Evolutionary conservation across 2,113 vertebrate species (phyloP).

Genomic region (Calidris pugnax): DNA sequence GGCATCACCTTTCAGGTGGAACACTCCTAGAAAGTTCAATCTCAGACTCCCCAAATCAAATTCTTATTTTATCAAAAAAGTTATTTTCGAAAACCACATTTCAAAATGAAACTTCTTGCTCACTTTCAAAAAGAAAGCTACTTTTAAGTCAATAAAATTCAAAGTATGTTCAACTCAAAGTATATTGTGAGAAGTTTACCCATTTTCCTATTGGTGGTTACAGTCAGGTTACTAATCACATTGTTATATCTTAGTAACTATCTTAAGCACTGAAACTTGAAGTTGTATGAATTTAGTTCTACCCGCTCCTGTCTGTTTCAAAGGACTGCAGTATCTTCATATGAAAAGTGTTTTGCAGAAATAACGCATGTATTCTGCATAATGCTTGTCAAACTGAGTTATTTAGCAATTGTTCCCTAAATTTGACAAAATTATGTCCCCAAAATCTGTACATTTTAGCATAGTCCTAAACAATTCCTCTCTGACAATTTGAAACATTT

Average conservation of each 20-base stretch:
- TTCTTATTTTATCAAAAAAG: background rate
- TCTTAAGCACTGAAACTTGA: background rate
- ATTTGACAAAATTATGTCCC: background rate
- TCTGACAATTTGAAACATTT: background rate
- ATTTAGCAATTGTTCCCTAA: background rate
- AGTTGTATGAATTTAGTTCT: background rate
- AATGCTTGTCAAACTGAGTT: background rate
- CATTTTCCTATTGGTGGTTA: background rate
- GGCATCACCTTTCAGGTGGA: background rate
- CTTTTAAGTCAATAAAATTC: background rate
- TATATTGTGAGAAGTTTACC: background rate
- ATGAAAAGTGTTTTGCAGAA: background rate
- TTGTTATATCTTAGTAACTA: background rate
- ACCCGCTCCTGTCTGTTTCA: background rate
- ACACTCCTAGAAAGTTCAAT: background rate
- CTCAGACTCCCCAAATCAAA: background rate
- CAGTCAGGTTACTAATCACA: background rate
- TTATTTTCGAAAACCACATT: background rate
- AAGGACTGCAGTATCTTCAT: background rate
- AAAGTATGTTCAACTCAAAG: background rate
- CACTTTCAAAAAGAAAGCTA: background rate
- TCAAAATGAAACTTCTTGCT: background rate
- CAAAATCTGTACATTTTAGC: background rate
- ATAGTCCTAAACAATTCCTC: background rate
- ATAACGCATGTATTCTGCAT: background rate